Base-by-base conservation (phyloP, 2,888 invertebrate genomes). In the Tromatobia lineatoria region DNA sequence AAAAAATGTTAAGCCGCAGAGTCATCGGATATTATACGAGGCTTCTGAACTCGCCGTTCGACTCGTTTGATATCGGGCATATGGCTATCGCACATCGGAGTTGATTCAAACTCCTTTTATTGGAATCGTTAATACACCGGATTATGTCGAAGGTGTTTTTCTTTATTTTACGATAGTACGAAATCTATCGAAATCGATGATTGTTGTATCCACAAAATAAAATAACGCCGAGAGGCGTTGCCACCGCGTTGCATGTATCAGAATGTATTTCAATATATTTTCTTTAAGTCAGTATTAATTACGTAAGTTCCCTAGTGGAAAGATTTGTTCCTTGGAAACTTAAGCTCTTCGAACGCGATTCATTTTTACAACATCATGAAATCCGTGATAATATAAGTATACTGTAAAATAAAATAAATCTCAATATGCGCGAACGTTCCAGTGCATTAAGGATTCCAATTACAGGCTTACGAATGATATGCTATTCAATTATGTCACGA, bases 371-470 rank as follows among this genome's bases (percentile, higher is more conserved):
- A 70, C 38, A 42, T 38, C 52, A 23, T 20, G 70, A 52, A 50
- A 47, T 29, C 18, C 6, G 47, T 38, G 61, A 52, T 38, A 18
- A 71, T 4, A 20, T 61, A 50, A 57, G 6, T 45, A 23, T 42
- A 64, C 45, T 74, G 20, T 23, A 20, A 70, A 25, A 66, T 45
- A 23, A n/a, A 66, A 66, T 52, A 29, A 18, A 70, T n/a, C 13
- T 34, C 7, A 18, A 25, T 71, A 3, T 23, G 71, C 45, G 70
- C 61, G 29, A 23, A 38, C 23, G 54, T 29, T 52, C 69, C 69
- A 50, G 86, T 89, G 86, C 85, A 89, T 90, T 87, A 88, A 89
- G 86, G 90, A 89, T 90, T 89, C 89, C 87, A 86, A 89, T 71
- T n/a, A 29, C 34, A 18, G 34, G 10, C 38, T 71, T 6, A 25